Conservation (phyloP, 2,888 invertebrate species). For the Mythimna vitellina region DNA sequence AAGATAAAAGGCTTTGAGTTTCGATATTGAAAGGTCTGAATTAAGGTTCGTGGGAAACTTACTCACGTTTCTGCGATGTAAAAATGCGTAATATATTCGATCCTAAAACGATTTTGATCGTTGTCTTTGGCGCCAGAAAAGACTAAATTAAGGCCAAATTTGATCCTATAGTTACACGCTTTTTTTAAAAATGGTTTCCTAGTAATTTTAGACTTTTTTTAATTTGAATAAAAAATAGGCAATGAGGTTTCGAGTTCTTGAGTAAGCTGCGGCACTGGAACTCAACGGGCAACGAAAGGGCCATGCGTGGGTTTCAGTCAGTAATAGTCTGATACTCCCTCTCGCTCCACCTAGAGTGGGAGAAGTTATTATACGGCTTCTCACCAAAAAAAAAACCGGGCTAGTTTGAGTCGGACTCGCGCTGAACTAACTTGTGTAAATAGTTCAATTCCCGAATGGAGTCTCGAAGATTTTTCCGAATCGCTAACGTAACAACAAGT, state of each 20-base stretch:
- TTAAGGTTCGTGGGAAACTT: conserved; percentile 55
- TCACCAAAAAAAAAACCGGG: too few species aligned
- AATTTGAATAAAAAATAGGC: background rate
- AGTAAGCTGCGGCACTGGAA: too few species aligned
- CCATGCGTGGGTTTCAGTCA: too few species aligned
- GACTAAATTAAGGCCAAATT: conserved; percentile 19
- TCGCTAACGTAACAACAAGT: too few species aligned
- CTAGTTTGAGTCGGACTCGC: too few species aligned
- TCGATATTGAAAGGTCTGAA: conserved; percentile 68
- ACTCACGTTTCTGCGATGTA: conserved; percentile 53
- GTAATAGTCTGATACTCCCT: too few species aligned
- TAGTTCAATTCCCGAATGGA: too few species aligned
- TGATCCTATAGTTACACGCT: background rate
- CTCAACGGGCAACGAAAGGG: too few species aligned
- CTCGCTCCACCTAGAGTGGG: too few species aligned
- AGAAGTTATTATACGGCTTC: too few species aligned
- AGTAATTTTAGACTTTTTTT: conserved; percentile 9
- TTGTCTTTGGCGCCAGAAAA: conserved; percentile 34
- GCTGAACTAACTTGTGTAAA: too few species aligned
- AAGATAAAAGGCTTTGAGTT: conserved; percentile 69
- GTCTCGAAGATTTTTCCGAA: too few species aligned
- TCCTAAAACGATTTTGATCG: conserved; percentile 50
- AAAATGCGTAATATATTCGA: conserved; percentile 55
- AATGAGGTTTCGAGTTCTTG: background rate
- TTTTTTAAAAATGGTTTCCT: background rate